Conservation (phyloP, 2,888 invertebrate species). For the Scaptomyza flava region DNA sequence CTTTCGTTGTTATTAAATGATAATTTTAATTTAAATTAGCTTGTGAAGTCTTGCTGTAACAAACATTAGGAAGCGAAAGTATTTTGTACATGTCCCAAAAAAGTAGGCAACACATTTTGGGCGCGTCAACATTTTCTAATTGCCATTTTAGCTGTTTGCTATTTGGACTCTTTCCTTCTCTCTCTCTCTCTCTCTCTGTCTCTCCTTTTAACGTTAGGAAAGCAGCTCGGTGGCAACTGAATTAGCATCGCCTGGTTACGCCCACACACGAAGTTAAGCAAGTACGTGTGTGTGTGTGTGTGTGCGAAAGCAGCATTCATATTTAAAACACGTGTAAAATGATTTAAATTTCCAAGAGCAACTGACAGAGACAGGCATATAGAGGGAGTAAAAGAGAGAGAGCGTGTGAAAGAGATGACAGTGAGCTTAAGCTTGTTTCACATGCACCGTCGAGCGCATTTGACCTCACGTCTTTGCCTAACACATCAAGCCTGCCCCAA, state of each 20-base stretch:
- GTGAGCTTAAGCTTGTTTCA: slow-evolving; percentile 18
- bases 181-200: not conserved
- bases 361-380: not conserved
- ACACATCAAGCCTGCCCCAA: not conserved
- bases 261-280: slow-evolving; percentile 16
- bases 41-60: not conserved
- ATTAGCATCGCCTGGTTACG: slow-evolving; percentile 31
- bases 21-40: too few relatives aligned
- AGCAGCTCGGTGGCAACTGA: slow-evolving; percentile 35
- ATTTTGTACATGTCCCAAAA: not conserved
- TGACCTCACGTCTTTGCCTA: slow-evolving; percentile 31
- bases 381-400: not conserved
- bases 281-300: not conserved
- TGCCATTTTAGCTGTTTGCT: slow-evolving; percentile 4
- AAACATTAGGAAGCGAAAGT: not conserved
- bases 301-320: slow-evolving; percentile 52
- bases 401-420: not conserved
- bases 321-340: slow-evolving; percentile 51
- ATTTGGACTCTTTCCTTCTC: not conserved
- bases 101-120: slow-evolving; percentile 34
- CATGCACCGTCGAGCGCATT: slow-evolving; percentile 16
- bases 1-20: too few relatives aligned
- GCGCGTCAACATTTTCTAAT: slow-evolving; percentile 18
- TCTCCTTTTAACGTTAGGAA: slow-evolving; percentile 17
- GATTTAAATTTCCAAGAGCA: slow-evolving; percentile 42